Evolutionary conservation across 1,140 invertebrate species (phyloP).

Genomic region (Drosophila arizonae): DNA sequence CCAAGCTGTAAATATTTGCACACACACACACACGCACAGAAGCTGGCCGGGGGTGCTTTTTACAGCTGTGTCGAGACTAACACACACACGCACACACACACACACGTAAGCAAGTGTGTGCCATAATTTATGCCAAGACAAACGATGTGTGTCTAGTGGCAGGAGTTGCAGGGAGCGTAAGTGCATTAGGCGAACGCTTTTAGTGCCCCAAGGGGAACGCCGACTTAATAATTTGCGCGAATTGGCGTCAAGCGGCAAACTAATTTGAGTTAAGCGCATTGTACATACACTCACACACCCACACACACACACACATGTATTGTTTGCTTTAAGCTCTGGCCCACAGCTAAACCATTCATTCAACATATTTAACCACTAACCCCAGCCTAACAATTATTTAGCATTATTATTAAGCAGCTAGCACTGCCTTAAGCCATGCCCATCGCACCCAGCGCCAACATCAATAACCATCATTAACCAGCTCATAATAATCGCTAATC

Average conservation of each 20-base stretch:
- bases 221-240: conserved; percentile 74
- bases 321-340: conserved; percentile 18
- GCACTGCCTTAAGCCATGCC: conserved; percentile 20
- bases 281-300: conserved; percentile 39
- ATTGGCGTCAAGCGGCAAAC: conserved; percentile 70
- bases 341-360: not conserved
- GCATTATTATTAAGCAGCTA: conserved; percentile 9
- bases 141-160: conserved; percentile 25
- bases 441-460: conserved; percentile 64
- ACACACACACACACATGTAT: conserved; percentile 21
- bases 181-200: conserved; percentile 68
- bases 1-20: conserved; percentile 49
- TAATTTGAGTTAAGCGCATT: conserved; percentile 74
- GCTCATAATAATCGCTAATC: conserved; percentile 30
- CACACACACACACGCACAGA: conserved; percentile 32
- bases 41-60: conserved; percentile 20
- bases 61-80: conserved; percentile 42
- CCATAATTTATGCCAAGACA: conserved; percentile 75
- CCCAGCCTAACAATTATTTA: conserved; percentile 29
- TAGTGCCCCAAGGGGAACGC: conserved; percentile 54
- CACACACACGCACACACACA: conserved; percentile 1
- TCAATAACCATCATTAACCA: conserved; percentile 71
- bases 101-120: not conserved
- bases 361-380: conserved; percentile 10
- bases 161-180: conserved; percentile 35